Evolutionary conservation across 2,888 invertebrate species (phyloP).

Genomic region (Epinotia bilunana): DNA sequence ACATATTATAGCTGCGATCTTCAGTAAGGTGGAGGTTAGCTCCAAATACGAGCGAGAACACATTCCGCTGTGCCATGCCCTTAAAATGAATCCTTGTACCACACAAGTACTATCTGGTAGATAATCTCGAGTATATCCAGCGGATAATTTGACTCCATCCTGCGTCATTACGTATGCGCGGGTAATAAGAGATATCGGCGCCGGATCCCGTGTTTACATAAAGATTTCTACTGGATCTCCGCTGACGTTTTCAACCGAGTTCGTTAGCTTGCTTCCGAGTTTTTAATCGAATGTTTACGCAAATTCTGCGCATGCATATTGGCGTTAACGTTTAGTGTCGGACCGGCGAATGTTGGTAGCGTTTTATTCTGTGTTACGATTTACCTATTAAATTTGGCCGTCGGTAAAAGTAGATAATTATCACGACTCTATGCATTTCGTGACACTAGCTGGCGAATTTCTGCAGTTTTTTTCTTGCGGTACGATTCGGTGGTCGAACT

Average conservation of each 20-base stretch:
- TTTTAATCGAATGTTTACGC: constrained; percentile 1
- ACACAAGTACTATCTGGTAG: constrained; percentile 1
- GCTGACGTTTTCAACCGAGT: not conserved
- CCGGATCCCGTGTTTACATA: constrained; percentile 33
- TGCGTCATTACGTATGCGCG: constrained; percentile 34
- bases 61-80: too few relatives aligned
- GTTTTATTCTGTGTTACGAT: too few relatives aligned
- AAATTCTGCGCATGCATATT: not conserved
- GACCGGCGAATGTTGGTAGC: too few relatives aligned
- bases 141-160: constrained; percentile 29
- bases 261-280: not conserved
- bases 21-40: too few relatives aligned
- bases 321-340: not conserved
- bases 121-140: constrained; percentile 20
- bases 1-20: too few relatives aligned
- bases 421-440: too few relatives aligned
- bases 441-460: too few relatives aligned
- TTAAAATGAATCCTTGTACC: not conserved
- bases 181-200: constrained; percentile 39
- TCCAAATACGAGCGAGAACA: too few relatives aligned
- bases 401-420: too few relatives aligned
- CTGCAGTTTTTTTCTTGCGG: too few relatives aligned
- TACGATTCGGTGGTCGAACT: too few relatives aligned
- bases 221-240: constrained; percentile 28
- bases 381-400: too few relatives aligned